Base-by-base conservation (phyloP, 2,888 invertebrate genomes). In the Idaea aversata region DNA sequence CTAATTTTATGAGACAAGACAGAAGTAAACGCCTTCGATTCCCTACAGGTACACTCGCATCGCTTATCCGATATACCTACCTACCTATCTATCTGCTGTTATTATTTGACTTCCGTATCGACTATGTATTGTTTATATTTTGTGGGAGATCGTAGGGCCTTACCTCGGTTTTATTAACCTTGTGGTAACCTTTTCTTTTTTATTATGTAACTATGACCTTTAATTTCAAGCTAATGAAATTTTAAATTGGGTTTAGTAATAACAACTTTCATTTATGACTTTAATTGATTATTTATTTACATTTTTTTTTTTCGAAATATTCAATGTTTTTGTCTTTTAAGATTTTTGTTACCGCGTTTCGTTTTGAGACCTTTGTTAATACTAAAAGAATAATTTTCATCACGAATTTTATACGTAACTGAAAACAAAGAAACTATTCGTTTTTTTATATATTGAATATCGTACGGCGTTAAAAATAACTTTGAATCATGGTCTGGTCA, bases 1-100 rank as follows among this genome's bases (percentile, higher is more conserved):
- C 83, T 85, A 87, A 91, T 87, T 92, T 92, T 92, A 91, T 79
- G 90, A 86, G 90, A 87, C 89, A 84, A 59, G 81, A 82, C 75
- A 77, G 72, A 79, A 83, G 81, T 83, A 85, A 85, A 84, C 83
- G 85, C 85, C 83, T 85, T 85, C 81, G 81, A 81, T 83, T 83
- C 83, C 85, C 82, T 77, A 74, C 75, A 70, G 70, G 63, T 66
- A 67, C 63, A 67, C 47, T 3, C 63, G 16, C 57, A 63, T 66
- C 66, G 73, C 72, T 73, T 73, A 68, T 67, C 73, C 76, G 75
- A 74, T 76, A 75, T 74, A 81, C 79, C 82, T 77, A 25, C 73
- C 76, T 75, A 74, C 76, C 75, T 74, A 81, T 79, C 82, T 77
- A 79, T 72, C 71, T 72, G 74, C 76, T 78, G 79, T 80, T 79